A percentile compares a stretch with the other conserved stretches of the same genome.
Evolutionary conservation across 2,113 vertebrate genomes (phyloP).

Genomic region (Pachyramphus minor): DNA sequence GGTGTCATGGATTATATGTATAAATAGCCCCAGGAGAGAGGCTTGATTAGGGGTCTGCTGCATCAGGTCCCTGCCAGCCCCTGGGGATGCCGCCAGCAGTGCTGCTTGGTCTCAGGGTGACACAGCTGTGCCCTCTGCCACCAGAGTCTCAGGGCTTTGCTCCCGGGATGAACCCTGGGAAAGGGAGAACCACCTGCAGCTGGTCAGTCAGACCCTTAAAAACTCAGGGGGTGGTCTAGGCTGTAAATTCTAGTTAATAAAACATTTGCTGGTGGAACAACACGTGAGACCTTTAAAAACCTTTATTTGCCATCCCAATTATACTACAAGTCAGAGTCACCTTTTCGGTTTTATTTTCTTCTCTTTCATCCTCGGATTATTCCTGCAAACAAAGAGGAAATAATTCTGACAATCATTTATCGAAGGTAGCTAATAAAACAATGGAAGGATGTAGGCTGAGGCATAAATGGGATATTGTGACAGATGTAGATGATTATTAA

Average conservation of each 20-base stretch:
- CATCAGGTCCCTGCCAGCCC: not conserved
- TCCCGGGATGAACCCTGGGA: constrained; percentile 27
- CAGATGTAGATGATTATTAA: constrained; percentile 62
- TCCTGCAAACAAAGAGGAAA: constrained; percentile 16
- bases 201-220: not conserved
- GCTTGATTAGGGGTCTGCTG: not conserved
- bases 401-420: constrained; percentile 47
- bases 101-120: accelerated
- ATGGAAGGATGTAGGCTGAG: constrained; percentile 40
- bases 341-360: not conserved
- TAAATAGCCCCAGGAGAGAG: not conserved
- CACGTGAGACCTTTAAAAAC: accelerated
- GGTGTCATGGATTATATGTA: not conserved
- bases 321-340: not conserved
- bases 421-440: constrained; percentile 53
- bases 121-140: not conserved
- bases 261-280: not conserved
- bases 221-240: not conserved
- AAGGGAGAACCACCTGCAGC: not conserved
- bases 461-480: constrained; percentile 47
- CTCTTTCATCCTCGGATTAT: not conserved
- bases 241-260: constrained; percentile 46
- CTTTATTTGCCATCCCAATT: not conserved
- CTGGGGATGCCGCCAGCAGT: accelerated
- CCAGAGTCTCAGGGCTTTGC: accelerated